A percentile compares a stretch with the other conserved stretches of the same genome.
These are phyloP conservation scores for Drosophila monieri DNA, from an alignment of 2,888 invertebrate species.

Conservation along the genomic window DNA sequence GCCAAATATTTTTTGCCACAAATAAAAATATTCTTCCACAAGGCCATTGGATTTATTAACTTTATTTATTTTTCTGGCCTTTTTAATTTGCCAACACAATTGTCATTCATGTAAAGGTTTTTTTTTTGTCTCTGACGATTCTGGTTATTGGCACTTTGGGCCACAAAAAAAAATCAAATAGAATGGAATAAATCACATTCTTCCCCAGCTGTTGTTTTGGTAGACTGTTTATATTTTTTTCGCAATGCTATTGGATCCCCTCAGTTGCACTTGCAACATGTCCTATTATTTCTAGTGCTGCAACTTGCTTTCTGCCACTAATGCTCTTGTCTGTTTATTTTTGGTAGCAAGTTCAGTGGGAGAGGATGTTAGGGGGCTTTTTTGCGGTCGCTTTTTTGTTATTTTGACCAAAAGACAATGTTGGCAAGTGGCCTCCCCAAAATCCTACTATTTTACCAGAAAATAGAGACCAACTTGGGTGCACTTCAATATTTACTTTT, in stretches of 20 bases:
- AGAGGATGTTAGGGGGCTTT: not conserved
- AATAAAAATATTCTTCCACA: too few relatives aligned
- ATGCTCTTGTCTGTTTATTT: constrained; percentile 4
- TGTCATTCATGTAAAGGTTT: not conserved
- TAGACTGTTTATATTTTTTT: not conserved
- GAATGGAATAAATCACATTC: not conserved
- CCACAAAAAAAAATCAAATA: not conserved
- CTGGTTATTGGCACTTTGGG: constrained; percentile 1
- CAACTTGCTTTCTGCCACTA: constrained; percentile 1
- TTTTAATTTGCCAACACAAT: not conserved
- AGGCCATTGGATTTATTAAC: too few relatives aligned
- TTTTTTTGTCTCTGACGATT: not conserved
- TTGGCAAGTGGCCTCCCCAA: not conserved
- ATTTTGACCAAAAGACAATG: constrained; percentile 2
- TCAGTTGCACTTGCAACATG: not conserved
- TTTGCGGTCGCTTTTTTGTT: constrained; percentile 19
- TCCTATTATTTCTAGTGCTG: constrained; percentile 5
- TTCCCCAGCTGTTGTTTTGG: not conserved
- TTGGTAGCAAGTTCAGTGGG: not conserved
- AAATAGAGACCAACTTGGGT: constrained; percentile 3
- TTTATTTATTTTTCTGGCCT: not conserved
- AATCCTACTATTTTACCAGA: constrained; percentile 10
- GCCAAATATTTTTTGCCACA: not conserved
- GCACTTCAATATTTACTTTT: constrained; percentile 7
- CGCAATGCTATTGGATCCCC: not conserved